Evolutionary conservation across 2,113 vertebrate genomes (phyloP), one percentile per base, ranked within the genome.

Genomic region (Burhinus bistriatus): DNA sequence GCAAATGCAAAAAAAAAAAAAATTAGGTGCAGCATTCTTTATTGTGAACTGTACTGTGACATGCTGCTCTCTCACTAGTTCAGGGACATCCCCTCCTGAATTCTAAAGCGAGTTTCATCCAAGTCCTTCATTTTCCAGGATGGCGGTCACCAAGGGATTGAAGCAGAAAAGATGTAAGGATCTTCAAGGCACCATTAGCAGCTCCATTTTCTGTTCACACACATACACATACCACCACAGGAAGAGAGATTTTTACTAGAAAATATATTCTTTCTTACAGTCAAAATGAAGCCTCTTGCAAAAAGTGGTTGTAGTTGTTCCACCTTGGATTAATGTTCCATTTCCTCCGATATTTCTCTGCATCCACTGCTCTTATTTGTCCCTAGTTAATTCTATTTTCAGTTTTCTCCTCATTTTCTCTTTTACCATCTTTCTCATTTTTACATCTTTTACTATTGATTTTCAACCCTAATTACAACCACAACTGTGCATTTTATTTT

Each of bases 401-500:
- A 3, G 26, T 66, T 93, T 87, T 93, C 72, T 58, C 58, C 87
- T 96, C 36, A 42, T 85, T 95, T 93, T 95, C 92, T 91, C 51
- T 78, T 80, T 72, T 95, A 88, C 62, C 2, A 2, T 90, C 71
- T 83, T 90, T 52, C 82, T 88, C 82, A 90, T 91, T 95, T 96
- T 94, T 57, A 93, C 81, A 94, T 90, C 78, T 96, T 95, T 95
- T 90, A 66, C 45, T 90, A 95, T 95, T 93, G 96, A 95, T 97
- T 97, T 97, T 88, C 89, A 80, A 71, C 68, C 75, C 82, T 96
- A 96, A 96, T 94, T 94, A 96, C 89, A 70, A 80, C 79, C 40
- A 86, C 93, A 96, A 95, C 91, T 91, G 75, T 88, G 93, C 91
- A 87, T 95, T 95, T 95, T 95, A 92, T 95, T 96, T 97, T 95